phyloP scores from a whole-genome alignment of 1,140 invertebrate genomes.

The Cheumatopsyche charites region DNA sequence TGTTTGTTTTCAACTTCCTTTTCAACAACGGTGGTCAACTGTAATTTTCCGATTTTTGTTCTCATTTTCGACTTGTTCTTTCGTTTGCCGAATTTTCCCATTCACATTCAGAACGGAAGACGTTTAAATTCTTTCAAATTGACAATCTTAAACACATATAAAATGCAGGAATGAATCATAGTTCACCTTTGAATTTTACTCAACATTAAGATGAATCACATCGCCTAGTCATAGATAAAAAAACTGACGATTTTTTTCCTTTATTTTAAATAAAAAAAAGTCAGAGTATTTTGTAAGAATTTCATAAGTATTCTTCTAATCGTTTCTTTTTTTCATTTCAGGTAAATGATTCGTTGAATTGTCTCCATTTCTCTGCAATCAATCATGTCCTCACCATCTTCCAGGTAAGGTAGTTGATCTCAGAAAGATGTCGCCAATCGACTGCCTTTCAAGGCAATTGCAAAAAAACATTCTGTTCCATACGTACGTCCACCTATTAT shows the following conservation, averaged over 20 bases:
- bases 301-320: too few species aligned
- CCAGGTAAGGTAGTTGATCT: constrained; percentile 33
- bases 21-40: not conserved
- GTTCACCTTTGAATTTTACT: not conserved
- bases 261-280: too few species aligned
- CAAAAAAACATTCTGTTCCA: not conserved
- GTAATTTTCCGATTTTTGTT: too few species aligned
- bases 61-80: too few species aligned
- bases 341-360: constrained; percentile 40
- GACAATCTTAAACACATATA: not conserved
- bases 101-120: not conserved
- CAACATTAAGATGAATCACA: too few species aligned
- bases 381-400: constrained; percentile 31
- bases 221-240: too few species aligned
- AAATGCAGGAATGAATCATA: constrained; percentile 1
- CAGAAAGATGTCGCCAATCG: constrained; percentile 13
- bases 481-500: not conserved
- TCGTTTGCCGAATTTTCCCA: too few species aligned
- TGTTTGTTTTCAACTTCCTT: constrained; percentile 2
- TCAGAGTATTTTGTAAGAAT: too few species aligned
- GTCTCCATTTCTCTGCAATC: constrained; percentile 28
- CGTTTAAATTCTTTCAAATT: not conserved
- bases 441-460: not conserved
- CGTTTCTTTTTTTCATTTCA: constrained; percentile 30
- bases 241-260: too few species aligned